phyloP scores from a whole-genome alignment of 2,113 vertebrate genomes.

The Saccopteryx bilineata region DNA sequence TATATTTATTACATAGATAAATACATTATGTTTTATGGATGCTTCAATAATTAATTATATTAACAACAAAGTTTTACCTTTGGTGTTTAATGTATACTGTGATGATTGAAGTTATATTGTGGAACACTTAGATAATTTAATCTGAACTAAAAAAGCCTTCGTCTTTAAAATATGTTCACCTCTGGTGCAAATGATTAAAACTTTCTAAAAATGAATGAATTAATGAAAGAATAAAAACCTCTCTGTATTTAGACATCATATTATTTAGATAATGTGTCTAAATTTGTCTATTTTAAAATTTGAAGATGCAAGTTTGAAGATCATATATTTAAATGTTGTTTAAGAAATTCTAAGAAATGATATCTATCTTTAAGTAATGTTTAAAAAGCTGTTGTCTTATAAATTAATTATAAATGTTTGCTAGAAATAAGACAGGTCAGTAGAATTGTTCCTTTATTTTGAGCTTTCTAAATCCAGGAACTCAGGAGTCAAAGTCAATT shows the following conservation, averaged over 20 bases:
- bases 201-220: neutral
- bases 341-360: conserved; percentile 53
- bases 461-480: neutral
- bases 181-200: neutral
- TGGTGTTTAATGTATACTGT: conserved; percentile 36
- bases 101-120: neutral
- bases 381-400: neutral
- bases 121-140: conserved; percentile 20
- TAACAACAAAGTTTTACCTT: neutral
- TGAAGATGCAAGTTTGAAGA: neutral
- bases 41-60: neutral
- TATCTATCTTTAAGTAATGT: neutral
- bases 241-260: neutral
- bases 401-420: conserved; percentile 23
- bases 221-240: neutral
- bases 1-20: neutral
- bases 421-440: neutral
- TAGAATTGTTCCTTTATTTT: conserved; percentile 58
- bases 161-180: neutral
- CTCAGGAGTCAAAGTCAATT: neutral
- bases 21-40: conserved; percentile 15
- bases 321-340: conserved; percentile 24
- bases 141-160: neutral
- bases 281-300: neutral
- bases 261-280: neutral